phyloP scores from a whole-genome alignment of 2,797 vertebrate species.

The Pantherophis alleghaniensis region DNA sequence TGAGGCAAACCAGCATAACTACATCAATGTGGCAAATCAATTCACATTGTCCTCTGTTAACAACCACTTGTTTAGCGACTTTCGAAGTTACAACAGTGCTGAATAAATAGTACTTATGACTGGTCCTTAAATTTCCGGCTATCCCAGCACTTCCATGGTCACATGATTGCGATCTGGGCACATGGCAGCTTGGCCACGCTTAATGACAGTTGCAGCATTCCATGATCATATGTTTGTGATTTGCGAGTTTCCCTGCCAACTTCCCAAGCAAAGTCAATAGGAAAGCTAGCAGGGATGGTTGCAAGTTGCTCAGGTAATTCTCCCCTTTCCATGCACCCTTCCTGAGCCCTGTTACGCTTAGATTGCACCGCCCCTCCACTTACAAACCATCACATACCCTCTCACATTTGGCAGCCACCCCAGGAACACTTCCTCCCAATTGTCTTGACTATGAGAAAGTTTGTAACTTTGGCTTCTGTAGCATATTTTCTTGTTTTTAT shows the following conservation, averaged over 20 bases:
- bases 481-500: neutral
- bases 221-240: neutral
- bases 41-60: neutral
- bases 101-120: neutral
- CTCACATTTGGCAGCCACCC: neutral
- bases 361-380: neutral
- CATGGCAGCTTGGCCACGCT: neutral
- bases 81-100: neutral
- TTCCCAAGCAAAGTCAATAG: neutral
- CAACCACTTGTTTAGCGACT: neutral
- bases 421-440: neutral
- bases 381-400: neutral
- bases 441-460: neutral
- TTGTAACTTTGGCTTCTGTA: neutral
- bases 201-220: neutral
- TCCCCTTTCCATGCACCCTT: neutral
- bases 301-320: neutral
- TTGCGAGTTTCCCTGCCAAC: neutral
- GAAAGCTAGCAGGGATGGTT: neutral
- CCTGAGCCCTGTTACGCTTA: neutral
- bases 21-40: neutral
- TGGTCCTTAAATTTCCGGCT: neutral
- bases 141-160: neutral
- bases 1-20: neutral
- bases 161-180: neutral